phyloP scores from a whole-genome alignment of 2,113 vertebrate genomes.

The Irena cyanogastra region DNA sequence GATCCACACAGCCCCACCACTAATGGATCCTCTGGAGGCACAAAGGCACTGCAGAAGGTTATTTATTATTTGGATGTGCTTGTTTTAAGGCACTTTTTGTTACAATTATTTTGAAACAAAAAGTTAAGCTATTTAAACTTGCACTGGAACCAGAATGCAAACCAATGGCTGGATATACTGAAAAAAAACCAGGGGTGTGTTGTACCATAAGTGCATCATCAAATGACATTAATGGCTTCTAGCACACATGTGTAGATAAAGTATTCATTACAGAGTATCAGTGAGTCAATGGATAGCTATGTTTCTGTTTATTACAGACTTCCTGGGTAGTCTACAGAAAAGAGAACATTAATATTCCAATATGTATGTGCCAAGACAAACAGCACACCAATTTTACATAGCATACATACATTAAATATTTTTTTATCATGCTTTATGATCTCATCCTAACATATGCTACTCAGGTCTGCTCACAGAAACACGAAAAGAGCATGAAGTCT shows the following conservation, averaged over 20 bases:
- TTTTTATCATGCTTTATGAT: not conserved
- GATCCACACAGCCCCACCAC: not conserved
- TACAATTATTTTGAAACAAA: not conserved
- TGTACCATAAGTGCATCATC: not conserved
- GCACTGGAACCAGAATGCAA: not conserved
- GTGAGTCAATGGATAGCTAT: slow-evolving; percentile 43
- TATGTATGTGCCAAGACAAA: not conserved
- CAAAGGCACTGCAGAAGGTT: not conserved
- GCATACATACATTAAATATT: not conserved
- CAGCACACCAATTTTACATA: not conserved
- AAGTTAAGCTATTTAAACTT: not conserved
- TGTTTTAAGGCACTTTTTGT: not conserved
- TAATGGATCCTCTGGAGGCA: not conserved
- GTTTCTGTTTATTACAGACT: slow-evolving; percentile 43
- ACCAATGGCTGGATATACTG: not conserved
- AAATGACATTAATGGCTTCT: not conserved
- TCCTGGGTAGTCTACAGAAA: slow-evolving; percentile 35
- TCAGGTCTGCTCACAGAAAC: not conserved
- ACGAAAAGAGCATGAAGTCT: not conserved
- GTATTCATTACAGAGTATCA: not conserved
- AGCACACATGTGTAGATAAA: not conserved
- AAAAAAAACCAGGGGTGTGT: not conserved
- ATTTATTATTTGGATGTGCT: not conserved
- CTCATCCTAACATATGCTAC: slow-evolving; percentile 1
- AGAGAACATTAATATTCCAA: slow-evolving; percentile 23